Percentiles rank a stretch among this genome's conserved stretches.
These are phyloP conservation scores for Tyto alba DNA, from an alignment of 2,113 vertebrate genomes.

Conservation along the genomic window DNA sequence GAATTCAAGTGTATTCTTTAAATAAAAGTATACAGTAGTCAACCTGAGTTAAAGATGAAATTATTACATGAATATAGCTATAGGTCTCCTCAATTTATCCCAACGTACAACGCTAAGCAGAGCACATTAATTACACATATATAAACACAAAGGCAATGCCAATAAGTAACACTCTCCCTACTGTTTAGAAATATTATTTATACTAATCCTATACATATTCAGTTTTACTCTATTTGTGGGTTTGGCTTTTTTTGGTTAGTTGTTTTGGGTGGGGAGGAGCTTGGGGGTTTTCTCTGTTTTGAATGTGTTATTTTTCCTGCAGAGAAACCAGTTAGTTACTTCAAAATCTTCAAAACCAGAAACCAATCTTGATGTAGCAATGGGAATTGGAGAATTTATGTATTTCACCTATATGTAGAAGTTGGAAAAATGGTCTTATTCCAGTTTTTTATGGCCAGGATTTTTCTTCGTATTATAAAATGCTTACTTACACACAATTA, in stretches of 20 bases:
- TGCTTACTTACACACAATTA: background rate
- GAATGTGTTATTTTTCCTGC: background rate
- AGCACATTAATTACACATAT: background rate
- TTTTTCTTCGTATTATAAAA: background rate
- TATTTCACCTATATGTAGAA: background rate
- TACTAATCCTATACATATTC: background rate
- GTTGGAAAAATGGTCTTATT: background rate
- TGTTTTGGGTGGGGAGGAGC: background rate
- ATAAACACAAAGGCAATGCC: background rate
- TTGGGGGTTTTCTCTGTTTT: background rate
- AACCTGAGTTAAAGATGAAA: background rate
- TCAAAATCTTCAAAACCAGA: background rate
- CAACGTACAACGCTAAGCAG: background rate
- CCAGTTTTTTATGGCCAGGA: background rate
- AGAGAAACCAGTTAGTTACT: background rate
- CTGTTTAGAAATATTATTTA: background rate
- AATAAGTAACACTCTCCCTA: background rate
- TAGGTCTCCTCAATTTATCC: background rate
- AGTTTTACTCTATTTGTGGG: background rate
- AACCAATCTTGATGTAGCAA: background rate
- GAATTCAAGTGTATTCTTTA: background rate
- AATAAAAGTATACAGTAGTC: background rate
- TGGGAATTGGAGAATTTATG: background rate
- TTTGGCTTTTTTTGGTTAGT: background rate
- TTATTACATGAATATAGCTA: background rate